phyloP scores from a whole-genome alignment of 2,888 invertebrate genomes.

The Maniola hyperantus region DNA sequence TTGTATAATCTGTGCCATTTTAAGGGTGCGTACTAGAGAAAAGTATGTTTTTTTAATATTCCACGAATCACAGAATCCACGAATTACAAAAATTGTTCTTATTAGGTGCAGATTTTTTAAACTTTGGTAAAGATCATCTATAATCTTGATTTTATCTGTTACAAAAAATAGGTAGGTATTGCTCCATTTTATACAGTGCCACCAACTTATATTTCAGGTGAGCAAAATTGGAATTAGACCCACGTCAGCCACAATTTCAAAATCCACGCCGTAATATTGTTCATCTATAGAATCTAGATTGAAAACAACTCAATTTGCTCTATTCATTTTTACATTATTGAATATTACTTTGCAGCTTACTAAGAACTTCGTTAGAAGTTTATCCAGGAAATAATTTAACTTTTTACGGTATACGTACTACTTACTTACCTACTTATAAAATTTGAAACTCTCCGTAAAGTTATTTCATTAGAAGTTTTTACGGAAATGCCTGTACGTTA shows the following conservation, averaged over 20 bases:
- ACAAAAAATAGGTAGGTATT: no score
- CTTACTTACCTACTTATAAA: background rate
- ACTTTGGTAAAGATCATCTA: no score
- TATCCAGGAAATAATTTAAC: constrained; percentile 2
- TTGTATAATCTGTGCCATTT: constrained; percentile 50
- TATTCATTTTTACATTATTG: constrained; percentile 13
- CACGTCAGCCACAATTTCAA: no score
- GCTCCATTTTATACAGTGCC: no score
- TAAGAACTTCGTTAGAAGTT: constrained; percentile 7
- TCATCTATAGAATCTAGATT: background rate
- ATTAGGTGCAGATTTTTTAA: no score
- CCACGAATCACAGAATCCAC: no score
- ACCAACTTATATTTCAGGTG: no score
- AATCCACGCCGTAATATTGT: background rate
- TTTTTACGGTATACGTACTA: background rate
- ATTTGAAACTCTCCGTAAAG: constrained; percentile 23
- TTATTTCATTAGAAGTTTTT: constrained; percentile 18
- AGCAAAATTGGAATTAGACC: no score
- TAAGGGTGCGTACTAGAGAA: constrained; percentile 31
- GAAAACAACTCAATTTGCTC: constrained; percentile 8
- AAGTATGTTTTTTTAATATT: no score
- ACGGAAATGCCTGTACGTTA: constrained; percentile 7
- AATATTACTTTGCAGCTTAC: constrained; percentile 3
- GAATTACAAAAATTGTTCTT: no score
- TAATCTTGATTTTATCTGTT: no score